Base-by-base conservation (phyloP, 2,797 vertebrate species). In the Macrochelys suwanniensis region DNA sequence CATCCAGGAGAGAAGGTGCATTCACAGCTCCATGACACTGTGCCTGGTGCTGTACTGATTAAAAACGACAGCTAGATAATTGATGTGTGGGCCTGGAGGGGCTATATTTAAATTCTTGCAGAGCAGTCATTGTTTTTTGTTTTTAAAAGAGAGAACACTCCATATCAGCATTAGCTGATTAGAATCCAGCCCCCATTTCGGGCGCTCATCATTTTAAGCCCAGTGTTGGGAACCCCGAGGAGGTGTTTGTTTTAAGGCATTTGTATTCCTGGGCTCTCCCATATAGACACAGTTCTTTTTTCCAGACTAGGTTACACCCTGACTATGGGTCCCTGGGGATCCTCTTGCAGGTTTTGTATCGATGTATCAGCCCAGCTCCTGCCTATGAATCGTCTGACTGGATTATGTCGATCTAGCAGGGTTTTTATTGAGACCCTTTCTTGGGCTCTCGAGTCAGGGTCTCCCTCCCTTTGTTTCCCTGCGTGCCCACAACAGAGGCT, bases 1-100 rank as follows among this genome's bases (percentile, higher is more conserved):
- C 74, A 13, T 57, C 37, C 80, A 80, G 92, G 96, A 94, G 96
- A 96, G 95, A 93, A 94, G 92, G 90, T 92, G 94, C 88, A 95
- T 97, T 97, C 95, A 96, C 89, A 83, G 80, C 82, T 78, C 84
- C 80, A 51, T 12, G 92, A 78, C 49, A 88, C 53, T 42, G 37
- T 23, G 37, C 68, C 5, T 42, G 11, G 37, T 42, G 68, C 21
- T 21, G 37, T 42, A 42, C 4, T 71, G 68, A 71, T 71, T 42
- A 42, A 71, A 71, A 71, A 71, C 6, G 10, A 71, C 37, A 71
- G n/a, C 16, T 71, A 42, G 68, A 23, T 71, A 71, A 71, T 71
- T 71, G n/a, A 23, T 25, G n/a, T 42, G n/a, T 23, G 17, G 9
- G 31, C 6, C 13, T 16, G 31, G n/a, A 54, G 65, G 5, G 5